Conservation (phyloP, 1,140 invertebrate species). For the Trachelipus rathkii region DNA sequence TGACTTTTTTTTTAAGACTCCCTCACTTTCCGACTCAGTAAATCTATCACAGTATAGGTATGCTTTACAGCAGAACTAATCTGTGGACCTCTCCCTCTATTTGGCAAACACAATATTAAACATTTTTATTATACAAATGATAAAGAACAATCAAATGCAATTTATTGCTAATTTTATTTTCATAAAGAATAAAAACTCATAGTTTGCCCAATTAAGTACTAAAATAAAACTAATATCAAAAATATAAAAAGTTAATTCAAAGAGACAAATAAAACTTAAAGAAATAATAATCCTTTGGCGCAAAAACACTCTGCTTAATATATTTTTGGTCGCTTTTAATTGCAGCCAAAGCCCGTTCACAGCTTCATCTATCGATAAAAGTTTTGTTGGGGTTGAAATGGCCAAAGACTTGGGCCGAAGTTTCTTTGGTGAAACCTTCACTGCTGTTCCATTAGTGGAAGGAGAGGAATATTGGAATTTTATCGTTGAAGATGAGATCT, state of each 20-base stretch:
- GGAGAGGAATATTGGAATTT: conserved; percentile 51
- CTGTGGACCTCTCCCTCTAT: conserved; percentile 74
- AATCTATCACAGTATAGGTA: conserved; percentile 91
- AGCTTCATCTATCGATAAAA: conserved; percentile 83
- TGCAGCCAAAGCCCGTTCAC: conserved; percentile 55
- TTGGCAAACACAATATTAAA: conserved; percentile 12
- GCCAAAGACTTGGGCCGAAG: conserved; percentile 85
- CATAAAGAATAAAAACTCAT: no score
- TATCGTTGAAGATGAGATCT: conserved; percentile 77
- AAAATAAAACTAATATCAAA: no score
- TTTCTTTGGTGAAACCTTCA: conserved; percentile 50
- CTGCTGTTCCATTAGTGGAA: conserved; percentile 39
- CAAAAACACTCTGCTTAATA: conserved; percentile 73
- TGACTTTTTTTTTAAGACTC: conserved; percentile 62
- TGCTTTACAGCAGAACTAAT: conserved; percentile 73
- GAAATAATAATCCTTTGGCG: no score
- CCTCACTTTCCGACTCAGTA: conserved; percentile 61
- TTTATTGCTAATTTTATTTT: no score
- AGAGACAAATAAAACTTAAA: no score
- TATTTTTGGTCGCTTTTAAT: conserved; percentile 66
- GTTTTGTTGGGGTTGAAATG: conserved; percentile 80
- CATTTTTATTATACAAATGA: not conserved
- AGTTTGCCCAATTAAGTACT: no score
- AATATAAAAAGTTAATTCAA: no score
- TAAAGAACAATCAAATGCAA: no score